Evolutionary conservation across 1,140 invertebrate genomes (phyloP).

Genomic region (Elysia chlorotica): DNA sequence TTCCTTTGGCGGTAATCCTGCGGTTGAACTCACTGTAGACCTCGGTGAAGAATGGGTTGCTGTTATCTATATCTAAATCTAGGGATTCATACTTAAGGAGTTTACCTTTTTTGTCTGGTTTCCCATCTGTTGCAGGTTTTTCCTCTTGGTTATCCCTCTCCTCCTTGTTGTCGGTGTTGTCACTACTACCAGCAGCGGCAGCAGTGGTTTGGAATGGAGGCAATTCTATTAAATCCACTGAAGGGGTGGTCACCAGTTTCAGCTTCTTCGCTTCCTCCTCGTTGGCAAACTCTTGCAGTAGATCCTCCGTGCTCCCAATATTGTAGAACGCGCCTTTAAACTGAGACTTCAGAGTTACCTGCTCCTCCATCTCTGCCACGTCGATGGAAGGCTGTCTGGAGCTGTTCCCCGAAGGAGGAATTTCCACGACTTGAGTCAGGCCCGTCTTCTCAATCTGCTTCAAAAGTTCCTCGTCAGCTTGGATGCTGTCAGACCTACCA

Average conservation of each 20-base stretch:
- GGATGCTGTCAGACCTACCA: background rate
- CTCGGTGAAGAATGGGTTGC: slow-evolving; percentile 12
- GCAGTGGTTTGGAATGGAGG: background rate
- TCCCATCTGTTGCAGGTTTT: background rate
- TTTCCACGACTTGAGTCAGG: background rate
- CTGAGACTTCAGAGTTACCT: slow-evolving; percentile 10
- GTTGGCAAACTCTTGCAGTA: slow-evolving; percentile 13
- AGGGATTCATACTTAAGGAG: slow-evolving; percentile 13
- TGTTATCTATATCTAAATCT: slow-evolving; percentile 14
- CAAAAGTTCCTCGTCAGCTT: slow-evolving; percentile 2
- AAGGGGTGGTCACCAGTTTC: background rate
- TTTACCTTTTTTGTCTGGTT: slow-evolving; percentile 2
- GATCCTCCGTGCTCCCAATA: slow-evolving; percentile 21
- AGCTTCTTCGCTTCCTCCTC: background rate
- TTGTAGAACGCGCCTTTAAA: slow-evolving; percentile 20
- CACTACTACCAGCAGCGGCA: background rate
- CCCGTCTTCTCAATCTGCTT: background rate
- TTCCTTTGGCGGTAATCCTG: background rate
- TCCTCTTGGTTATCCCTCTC: no score
- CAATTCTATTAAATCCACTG: no score
- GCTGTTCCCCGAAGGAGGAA: background rate
- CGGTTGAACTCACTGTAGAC: slow-evolving; percentile 11
- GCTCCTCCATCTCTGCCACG: slow-evolving; percentile 14
- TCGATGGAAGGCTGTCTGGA: background rate
- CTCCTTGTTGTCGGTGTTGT: no score